Evolutionary conservation across 2,888 invertebrate genomes (phyloP), one percentile per base, ranked within the genome.

Genomic region (Limnephilus rhombicus): DNA sequence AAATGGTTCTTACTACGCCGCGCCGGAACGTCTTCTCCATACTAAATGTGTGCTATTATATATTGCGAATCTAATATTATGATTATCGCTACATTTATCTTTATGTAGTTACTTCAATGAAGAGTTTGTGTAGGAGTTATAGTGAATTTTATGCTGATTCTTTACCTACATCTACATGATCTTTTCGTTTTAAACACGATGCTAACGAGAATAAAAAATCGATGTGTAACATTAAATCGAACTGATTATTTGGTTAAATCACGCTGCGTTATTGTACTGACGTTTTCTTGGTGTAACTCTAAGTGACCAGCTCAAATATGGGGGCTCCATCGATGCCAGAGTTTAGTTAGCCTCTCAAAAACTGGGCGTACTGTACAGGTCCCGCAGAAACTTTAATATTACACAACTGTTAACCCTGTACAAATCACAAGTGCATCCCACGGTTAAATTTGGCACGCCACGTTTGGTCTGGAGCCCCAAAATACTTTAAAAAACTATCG

Each of bases 11-110:
- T 68, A 15, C 34, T 37, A 49, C 34, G 34, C 41, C 37, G 31
- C 45, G 34, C 41, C 37, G 31, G 29, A 81, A 24, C 68, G 7
- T 68, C 15, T 53, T 87, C 31, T 87, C 31, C 34, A 53, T 87
- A 29, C n/a, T 24, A 87, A 87, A 87, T 87, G 34, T 34, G n/a
- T 34, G 87, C 49, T 53, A 87, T 87, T 53, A 49, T 11, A 53
- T 13, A 31, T 18, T 29, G 31, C 18, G 1, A 31, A 85, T 85
- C 5, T 18, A 24, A 82, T 31, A 68, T 24, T 68, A 68, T 68
- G 68, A 68, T 24, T 68, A 68, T n/a, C 0, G 9, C 24, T 68
- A 68, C 24, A 68, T 68, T 9, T 24, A 68, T 68, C 68, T 24
- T 9, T 24, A 68, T 24, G 24, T 68, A 24, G 7, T 68, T 68